Percentiles rank a stretch among this genome's conserved stretches.
Conservation (phyloP, 2,888 invertebrate genomes). For the Tetanocera ferruginea region DNA sequence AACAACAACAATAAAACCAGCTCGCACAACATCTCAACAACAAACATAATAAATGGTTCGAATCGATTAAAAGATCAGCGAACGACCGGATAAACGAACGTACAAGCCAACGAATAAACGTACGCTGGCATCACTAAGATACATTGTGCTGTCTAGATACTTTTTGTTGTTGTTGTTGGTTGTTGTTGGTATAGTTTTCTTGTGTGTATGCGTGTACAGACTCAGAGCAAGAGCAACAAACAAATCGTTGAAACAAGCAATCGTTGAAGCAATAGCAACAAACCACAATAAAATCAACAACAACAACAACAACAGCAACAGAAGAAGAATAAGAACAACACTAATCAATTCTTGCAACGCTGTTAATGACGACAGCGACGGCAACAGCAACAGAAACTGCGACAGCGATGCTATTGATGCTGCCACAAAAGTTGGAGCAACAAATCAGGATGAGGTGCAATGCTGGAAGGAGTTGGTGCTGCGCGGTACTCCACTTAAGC, state of each 20-base stretch:
- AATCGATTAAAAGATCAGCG: constrained; percentile 33
- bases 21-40: constrained; percentile 19
- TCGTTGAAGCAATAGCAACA: background rate
- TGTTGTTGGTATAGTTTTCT: too few species aligned
- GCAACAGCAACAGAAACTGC: constrained; percentile 14
- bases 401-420: background rate
- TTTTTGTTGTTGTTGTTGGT: too few species aligned
- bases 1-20: background rate
- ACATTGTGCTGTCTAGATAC: too few species aligned
- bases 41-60: constrained; percentile 23
- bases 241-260: too few species aligned
- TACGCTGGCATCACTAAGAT: too few species aligned
- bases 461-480: background rate
- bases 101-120: constrained; percentile 23
- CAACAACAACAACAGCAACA: constrained; percentile 1
- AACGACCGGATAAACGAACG: constrained; percentile 4
- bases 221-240: background rate
- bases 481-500: too few species aligned
- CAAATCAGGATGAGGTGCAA: background rate
- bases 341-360: constrained; percentile 18
- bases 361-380: constrained; percentile 3
- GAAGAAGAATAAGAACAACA: constrained; percentile 9
- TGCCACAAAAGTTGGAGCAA: background rate
- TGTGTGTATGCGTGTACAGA: background rate
- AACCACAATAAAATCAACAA: background rate